Evolutionary conservation across 2,888 invertebrate species (phyloP).

Genomic region (Balanococcus diminutus): DNA sequence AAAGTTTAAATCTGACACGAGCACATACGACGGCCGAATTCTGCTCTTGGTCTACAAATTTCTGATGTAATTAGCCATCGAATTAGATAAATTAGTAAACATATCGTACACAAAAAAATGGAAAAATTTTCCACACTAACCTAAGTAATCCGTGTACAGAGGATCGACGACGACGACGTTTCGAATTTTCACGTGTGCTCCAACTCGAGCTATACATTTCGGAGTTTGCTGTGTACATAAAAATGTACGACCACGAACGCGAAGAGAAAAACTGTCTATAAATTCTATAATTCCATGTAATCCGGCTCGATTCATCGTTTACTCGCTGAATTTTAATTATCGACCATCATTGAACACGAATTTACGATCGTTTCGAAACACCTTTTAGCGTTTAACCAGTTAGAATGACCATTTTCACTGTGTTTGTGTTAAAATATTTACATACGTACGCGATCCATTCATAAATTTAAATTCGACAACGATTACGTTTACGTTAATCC

Average conservation of each 20-base stretch:
- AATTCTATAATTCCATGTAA: neutral
- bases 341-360: conserved; percentile 11
- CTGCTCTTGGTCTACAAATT: neutral
- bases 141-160: neutral
- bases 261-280: neutral
- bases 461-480: neutral
- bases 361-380: conserved; percentile 11
- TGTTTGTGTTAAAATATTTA: neutral
- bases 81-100: neutral
- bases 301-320: conserved; percentile 13
- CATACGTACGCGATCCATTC: neutral
- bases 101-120: neutral
- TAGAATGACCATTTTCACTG: neutral
- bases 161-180: neutral
- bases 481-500: neutral
- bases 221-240: no score
- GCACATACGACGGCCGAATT: neutral
- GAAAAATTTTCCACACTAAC: neutral
- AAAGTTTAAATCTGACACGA: no score
- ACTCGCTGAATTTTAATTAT: conserved; percentile 21
- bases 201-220: neutral
- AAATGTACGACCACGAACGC: neutral
- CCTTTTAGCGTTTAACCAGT: neutral
- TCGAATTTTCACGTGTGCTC: neutral
- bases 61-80: neutral